phyloP scores from a whole-genome alignment of 2,113 vertebrate genomes.

The Ardeotis arabs region DNA sequence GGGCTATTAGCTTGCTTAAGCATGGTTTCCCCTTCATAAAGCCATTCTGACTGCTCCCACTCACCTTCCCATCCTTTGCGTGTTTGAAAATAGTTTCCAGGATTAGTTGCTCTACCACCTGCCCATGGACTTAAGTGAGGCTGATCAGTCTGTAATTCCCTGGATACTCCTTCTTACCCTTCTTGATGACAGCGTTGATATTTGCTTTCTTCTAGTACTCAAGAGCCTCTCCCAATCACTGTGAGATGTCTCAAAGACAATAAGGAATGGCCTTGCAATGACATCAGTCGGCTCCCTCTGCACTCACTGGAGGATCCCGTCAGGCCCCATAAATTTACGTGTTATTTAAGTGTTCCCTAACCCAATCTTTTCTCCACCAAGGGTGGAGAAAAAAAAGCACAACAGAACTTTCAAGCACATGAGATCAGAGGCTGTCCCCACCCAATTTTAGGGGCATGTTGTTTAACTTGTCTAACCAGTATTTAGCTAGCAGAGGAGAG shows the following conservation, averaged over 20 bases:
- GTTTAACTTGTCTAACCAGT: slow-evolving; percentile 26
- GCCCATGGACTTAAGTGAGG: background rate
- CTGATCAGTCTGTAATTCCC: background rate
- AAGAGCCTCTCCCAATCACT: background rate
- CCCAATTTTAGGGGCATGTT: background rate
- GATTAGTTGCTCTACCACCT: background rate
- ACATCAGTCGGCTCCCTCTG: background rate
- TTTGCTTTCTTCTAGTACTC: background rate
- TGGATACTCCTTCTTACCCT: background rate
- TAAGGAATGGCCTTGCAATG: background rate
- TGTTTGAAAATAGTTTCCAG: background rate
- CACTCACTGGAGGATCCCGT: background rate
- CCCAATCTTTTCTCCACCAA: background rate
- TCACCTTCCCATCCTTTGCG: background rate
- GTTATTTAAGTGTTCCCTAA: background rate
- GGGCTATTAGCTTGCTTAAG: background rate
- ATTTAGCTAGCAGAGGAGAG: background rate
- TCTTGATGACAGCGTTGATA: background rate
- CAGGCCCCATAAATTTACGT: background rate
- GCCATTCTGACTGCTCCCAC: background rate
- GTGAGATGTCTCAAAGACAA: background rate
- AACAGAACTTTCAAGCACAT: background rate
- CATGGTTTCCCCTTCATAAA: background rate
- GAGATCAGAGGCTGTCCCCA: background rate
- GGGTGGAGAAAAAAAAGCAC: background rate